These are phyloP conservation scores for Agapostemon virescens DNA, from an alignment of 2,888 invertebrate species.

Conservation along the genomic window DNA sequence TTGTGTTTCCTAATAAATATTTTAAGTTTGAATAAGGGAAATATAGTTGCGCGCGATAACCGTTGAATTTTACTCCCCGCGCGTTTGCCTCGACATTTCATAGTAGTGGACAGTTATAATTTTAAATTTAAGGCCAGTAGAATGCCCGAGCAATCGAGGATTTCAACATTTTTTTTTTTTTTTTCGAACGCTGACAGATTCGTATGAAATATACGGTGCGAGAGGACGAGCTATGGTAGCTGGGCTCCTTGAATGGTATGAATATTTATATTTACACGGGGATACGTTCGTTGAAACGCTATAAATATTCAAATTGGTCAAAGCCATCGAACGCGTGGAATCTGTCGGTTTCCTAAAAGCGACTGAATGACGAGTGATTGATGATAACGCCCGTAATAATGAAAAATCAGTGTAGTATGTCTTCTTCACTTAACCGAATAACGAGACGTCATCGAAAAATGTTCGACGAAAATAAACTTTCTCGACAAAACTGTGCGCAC, in stretches of 20 bases:
- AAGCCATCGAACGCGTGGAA: constrained; percentile 18
- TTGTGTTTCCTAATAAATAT: background rate
- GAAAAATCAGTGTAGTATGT: constrained; percentile 30
- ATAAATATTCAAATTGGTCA: constrained; percentile 44
- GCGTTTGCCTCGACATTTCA: background rate
- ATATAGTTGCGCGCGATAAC: background rate
- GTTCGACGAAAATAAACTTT: background rate
- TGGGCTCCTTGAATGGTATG: constrained; percentile 40
- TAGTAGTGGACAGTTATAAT: background rate
- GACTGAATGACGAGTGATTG: constrained; percentile 33
- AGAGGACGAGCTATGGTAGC: constrained; percentile 1
- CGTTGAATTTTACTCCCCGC: background rate
- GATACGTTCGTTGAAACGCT: constrained; percentile 31
- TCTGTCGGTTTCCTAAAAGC: constrained; percentile 27
- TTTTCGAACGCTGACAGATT: background rate
- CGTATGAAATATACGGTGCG: constrained; percentile 16
- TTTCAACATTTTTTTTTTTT: constrained; percentile 12
- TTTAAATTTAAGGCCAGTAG: background rate
- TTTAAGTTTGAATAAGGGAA: background rate
- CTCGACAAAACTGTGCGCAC: too few relatives aligned
- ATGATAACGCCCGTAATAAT: constrained; percentile 21
- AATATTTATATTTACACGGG: constrained; percentile 47
- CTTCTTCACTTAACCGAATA: background rate
- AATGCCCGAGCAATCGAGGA: background rate
- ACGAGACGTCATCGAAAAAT: background rate